A percentile compares a stretch with the other conserved stretches of the same genome.
These are phyloP conservation scores for Crioceris asparagi DNA, from an alignment of 2,888 invertebrate species.

Conservation along the genomic window DNA sequence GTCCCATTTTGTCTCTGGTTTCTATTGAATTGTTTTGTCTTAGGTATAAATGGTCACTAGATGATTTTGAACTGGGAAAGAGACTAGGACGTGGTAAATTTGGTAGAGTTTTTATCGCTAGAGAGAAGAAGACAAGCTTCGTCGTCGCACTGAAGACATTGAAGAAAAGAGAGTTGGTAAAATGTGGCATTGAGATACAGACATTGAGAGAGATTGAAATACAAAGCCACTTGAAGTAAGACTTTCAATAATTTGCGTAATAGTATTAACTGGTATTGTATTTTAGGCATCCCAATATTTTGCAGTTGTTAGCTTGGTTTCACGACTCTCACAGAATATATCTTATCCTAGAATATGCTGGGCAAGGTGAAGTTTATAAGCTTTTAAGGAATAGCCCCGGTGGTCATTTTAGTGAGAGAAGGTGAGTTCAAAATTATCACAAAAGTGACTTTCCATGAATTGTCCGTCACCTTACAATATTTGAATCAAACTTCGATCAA, in stretches of 20 bases:
- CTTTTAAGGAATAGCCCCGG: slow-evolving; percentile 55
- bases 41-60: slow-evolving; percentile 59
- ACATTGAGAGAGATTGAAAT: slow-evolving; percentile 88
- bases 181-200: slow-evolving; percentile 69
- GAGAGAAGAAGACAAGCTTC: slow-evolving; percentile 68
- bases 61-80: slow-evolving; percentile 88
- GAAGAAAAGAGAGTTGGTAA: slow-evolving; percentile 70
- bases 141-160: slow-evolving; percentile 71
- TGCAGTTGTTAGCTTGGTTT: slow-evolving; percentile 79
- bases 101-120: slow-evolving; percentile 81
- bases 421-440: too few species aligned
- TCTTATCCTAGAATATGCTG: slow-evolving; percentile 80
- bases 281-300: slow-evolving; percentile 73
- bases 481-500: too few species aligned
- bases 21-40: too few species aligned
- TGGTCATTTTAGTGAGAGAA: too few species aligned
- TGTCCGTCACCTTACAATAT: too few species aligned
- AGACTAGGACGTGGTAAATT: slow-evolving; percentile 89
- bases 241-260: neutral
- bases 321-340: slow-evolving; percentile 79
- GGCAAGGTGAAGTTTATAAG: slow-evolving; percentile 75
- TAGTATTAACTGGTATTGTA: neutral
- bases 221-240: slow-evolving; percentile 62
- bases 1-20: too few species aligned
- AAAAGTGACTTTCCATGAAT: too few species aligned